Evolutionary conservation across 2,113 vertebrate species (phyloP).

Genomic region (Mixornis gularis): DNA sequence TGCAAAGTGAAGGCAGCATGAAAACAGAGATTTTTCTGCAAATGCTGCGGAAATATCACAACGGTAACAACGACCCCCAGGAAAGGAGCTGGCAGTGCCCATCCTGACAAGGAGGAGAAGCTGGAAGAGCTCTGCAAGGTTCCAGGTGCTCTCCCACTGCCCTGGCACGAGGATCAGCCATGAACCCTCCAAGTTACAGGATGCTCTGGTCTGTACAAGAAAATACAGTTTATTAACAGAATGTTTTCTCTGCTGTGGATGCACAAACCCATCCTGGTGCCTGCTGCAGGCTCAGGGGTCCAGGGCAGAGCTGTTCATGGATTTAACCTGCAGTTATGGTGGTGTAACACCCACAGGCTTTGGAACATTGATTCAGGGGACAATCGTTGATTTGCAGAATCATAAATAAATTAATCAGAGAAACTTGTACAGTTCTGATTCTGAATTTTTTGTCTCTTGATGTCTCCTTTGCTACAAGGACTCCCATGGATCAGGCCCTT

Average conservation of each 20-base stretch:
- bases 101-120: accelerated
- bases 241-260: neutral
- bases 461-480: neutral
- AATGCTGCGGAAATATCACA: neutral
- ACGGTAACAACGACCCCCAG: accelerated
- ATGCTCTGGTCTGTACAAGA: neutral
- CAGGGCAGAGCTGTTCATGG: neutral
- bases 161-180: neutral
- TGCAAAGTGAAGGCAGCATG: neutral
- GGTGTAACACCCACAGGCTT: neutral
- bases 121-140: neutral
- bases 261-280: neutral
- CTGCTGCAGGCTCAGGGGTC: neutral
- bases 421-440: neutral
- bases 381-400: neutral
- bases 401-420: neutral
- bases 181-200: accelerated
- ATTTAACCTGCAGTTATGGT: neutral
- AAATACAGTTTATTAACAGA: neutral
- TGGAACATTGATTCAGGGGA: neutral
- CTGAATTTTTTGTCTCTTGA: neutral
- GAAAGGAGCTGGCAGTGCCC: neutral
- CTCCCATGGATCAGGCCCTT: neutral
- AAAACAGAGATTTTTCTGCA: neutral
- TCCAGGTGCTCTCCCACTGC: neutral